Conservation (phyloP, 2,888 invertebrate genomes). For the Choristoneura rosaceana region DNA sequence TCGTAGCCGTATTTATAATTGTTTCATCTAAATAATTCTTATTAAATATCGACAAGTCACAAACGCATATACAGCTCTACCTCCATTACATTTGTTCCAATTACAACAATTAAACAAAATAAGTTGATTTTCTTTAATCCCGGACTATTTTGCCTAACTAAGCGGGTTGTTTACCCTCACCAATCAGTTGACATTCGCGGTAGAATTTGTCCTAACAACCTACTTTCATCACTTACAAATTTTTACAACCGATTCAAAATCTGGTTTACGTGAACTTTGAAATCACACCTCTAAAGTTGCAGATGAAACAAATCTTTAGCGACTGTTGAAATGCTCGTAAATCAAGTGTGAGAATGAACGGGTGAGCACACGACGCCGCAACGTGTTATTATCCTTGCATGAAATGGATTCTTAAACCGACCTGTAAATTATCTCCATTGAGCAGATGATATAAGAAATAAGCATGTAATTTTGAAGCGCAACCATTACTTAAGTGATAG, state of each 20-base stretch:
- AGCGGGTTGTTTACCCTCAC: not conserved
- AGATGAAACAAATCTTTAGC: constrained; percentile 32
- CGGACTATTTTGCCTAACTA: not conserved
- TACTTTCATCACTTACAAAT: constrained; percentile 29
- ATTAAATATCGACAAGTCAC: no score
- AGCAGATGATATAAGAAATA: constrained; percentile 28
- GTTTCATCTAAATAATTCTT: no score
- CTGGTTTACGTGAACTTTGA: constrained; percentile 36
- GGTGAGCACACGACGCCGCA: constrained; percentile 25
- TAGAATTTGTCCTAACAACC: constrained; percentile 11
- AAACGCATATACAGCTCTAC: no score
- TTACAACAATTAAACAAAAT: not conserved
- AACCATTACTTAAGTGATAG: constrained; percentile 29
- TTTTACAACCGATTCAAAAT: constrained; percentile 45
- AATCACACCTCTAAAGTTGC: constrained; percentile 29
- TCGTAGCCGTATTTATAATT: no score
- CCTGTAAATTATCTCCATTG: constrained; percentile 35
- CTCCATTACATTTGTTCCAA: not conserved
- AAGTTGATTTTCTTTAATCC: not conserved
- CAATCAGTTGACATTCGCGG: not conserved
- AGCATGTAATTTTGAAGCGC: constrained; percentile 32
- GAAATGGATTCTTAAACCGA: constrained; percentile 63
- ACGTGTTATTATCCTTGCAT: constrained; percentile 43
- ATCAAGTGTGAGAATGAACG: constrained; percentile 50
- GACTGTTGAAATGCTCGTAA: constrained; percentile 47